Percentiles rank a stretch among this genome's conserved stretches.
Conservation (phyloP, 1,140 invertebrate species). For the Pseudomyrmex concolor region DNA sequence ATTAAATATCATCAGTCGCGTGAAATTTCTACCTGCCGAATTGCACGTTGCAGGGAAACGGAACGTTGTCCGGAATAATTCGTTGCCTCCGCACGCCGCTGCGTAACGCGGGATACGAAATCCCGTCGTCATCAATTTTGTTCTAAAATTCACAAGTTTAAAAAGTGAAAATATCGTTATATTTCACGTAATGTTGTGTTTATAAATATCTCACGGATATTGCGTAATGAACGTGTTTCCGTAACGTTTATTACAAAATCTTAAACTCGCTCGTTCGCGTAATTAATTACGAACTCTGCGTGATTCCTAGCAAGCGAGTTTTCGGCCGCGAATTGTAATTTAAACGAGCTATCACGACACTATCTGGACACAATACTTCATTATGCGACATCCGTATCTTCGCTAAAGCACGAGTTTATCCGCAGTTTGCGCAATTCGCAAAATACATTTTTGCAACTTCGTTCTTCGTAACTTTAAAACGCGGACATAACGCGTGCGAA, state of each 20-base stretch:
- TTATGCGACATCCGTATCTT: slow-evolving; percentile 37
- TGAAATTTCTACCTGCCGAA: slow-evolving; percentile 68
- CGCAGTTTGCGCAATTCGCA: slow-evolving; percentile 6
- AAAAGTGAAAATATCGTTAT: background rate
- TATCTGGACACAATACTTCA: background rate
- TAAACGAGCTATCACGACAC: background rate
- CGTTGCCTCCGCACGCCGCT: slow-evolving; percentile 79
- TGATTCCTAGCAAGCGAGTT: background rate
- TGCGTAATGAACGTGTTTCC: too few species aligned
- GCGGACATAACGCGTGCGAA: too few species aligned
- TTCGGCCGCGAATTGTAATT: background rate
- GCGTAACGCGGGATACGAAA: slow-evolving; percentile 73
- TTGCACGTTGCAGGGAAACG: slow-evolving; percentile 82
- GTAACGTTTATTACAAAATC: too few species aligned
- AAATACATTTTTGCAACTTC: background rate
- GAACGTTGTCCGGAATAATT: slow-evolving; percentile 71
- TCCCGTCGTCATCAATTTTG: slow-evolving; percentile 67
- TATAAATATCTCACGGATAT: too few species aligned
- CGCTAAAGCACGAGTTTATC: slow-evolving; percentile 15
- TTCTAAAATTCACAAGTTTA: slow-evolving; percentile 64
- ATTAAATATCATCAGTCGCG: too few species aligned
- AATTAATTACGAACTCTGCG: too few species aligned
- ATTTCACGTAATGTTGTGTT: too few species aligned
- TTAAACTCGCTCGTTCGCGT: background rate
- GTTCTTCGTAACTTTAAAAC: background rate